A percentile compares a stretch with the other conserved stretches of the same genome.
phyloP scores from a whole-genome alignment of 2,797 vertebrate species.

The Margarornis squamiger region DNA sequence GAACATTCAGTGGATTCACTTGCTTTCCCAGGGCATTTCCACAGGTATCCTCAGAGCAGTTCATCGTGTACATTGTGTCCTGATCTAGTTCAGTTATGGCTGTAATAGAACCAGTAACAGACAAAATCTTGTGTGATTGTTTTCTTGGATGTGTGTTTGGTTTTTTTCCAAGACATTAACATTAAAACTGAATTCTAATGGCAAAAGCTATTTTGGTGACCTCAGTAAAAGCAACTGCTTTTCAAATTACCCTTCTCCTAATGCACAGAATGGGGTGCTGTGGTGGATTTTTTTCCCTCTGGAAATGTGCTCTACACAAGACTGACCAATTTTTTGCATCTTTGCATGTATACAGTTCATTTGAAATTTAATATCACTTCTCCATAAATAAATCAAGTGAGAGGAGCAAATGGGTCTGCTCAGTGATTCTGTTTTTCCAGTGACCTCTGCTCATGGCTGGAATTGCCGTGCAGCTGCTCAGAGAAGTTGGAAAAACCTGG shows the following conservation, averaged over 20 bases:
- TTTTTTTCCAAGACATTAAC: neutral
- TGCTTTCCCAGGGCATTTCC: neutral
- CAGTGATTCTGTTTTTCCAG: neutral
- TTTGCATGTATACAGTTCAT: neutral
- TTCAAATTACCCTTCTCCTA: neutral
- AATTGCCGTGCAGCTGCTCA: neutral
- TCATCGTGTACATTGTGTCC: conserved; percentile 16
- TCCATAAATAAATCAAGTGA: neutral
- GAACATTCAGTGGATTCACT: neutral
- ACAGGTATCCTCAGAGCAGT: neutral
- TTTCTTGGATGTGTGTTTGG: neutral
- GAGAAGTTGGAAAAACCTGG: neutral
- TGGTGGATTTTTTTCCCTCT: neutral
- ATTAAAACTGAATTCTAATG: conserved; percentile 17
- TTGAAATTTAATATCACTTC: neutral
- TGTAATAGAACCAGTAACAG: neutral
- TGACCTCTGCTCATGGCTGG: neutral
- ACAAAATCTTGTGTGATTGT: neutral
- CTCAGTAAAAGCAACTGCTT: conserved; percentile 23
- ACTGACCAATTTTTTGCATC: neutral
- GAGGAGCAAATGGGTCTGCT: neutral
- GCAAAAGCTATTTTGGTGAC: neutral
- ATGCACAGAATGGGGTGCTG: neutral
- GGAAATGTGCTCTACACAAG: neutral
- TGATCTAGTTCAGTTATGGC: neutral